A percentile compares a stretch with the other conserved stretches of the same genome.
Evolutionary conservation across 2,113 vertebrate species (phyloP).

Genomic region (Eidolon helvum): DNA sequence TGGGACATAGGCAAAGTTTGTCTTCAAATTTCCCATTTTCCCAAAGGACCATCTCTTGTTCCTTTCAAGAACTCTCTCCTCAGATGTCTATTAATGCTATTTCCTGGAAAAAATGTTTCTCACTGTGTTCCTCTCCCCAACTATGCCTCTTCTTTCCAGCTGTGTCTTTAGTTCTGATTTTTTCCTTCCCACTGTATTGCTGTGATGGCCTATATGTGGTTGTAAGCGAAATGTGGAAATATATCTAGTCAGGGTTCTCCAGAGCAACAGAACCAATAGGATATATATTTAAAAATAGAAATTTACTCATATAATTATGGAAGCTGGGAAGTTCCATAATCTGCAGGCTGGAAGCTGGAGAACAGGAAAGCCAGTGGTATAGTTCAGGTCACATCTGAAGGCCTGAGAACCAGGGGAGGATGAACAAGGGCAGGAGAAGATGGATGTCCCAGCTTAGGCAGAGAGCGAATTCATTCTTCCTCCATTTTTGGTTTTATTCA

Average conservation of each 20-base stretch:
- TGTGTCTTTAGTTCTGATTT: background rate
- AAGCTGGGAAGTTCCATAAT: background rate
- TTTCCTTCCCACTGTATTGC: background rate
- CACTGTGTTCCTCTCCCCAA: accelerated
- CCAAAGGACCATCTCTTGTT: background rate
- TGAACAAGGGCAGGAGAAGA: background rate
- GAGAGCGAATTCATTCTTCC: background rate
- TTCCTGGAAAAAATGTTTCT: background rate
- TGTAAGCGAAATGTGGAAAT: background rate
- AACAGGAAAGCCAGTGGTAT: background rate
- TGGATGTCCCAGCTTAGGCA: background rate
- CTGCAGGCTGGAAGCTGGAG: background rate
- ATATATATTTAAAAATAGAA: background rate
- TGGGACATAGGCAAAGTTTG: background rate
- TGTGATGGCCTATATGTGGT: background rate
- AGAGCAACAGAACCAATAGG: background rate
- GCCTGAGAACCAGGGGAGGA: background rate
- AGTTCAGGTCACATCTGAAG: too few species aligned
- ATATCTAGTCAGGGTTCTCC: background rate
- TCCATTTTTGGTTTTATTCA: background rate
- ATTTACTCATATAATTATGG: background rate
- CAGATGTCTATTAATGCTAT: background rate
- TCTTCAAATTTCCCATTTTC: background rate
- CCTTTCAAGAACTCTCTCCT: background rate
- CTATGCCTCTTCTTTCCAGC: background rate